A percentile compares a stretch with the other conserved stretches of the same genome.
phyloP scores from a whole-genome alignment of 2,888 invertebrate genomes.

The Oligia latruncula region DNA sequence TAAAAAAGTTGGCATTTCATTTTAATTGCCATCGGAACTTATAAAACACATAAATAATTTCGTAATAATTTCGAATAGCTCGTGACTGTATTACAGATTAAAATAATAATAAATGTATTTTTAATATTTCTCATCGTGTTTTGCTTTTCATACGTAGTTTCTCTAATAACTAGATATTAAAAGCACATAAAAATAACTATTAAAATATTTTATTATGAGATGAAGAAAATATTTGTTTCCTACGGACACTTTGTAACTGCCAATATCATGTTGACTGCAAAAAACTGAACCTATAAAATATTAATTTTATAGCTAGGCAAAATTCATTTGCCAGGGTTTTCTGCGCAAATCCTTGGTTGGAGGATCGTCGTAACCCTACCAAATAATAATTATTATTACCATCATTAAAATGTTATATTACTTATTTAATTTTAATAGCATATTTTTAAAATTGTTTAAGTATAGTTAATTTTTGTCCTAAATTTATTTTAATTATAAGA shows the following conservation, averaged over 20 bases:
- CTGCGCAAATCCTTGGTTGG: not conserved
- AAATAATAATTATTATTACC: too few relatives aligned
- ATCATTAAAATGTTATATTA: too few relatives aligned
- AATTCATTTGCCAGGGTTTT: not conserved
- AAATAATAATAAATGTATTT: slow-evolving; percentile 16
- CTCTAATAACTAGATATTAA: not conserved
- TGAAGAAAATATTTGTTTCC: not conserved
- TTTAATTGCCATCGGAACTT: slow-evolving; percentile 40
- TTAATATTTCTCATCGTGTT: slow-evolving; percentile 4
- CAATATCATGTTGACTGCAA: not conserved
- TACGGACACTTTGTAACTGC: not conserved
- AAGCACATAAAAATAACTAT: not conserved
- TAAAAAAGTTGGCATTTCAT: slow-evolving; percentile 42
- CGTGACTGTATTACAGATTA: slow-evolving; percentile 33
- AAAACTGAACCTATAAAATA: not conserved
- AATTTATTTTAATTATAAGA: too few relatives aligned
- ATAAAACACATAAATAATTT: slow-evolving; percentile 34
- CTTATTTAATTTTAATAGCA: too few relatives aligned
- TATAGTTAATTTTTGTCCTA: too few relatives aligned
- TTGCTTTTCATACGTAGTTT: not conserved
- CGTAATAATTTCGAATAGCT: slow-evolving; percentile 5
- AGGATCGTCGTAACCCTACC: not conserved
- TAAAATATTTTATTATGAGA: not conserved
- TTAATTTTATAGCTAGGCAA: not conserved
- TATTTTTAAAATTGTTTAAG: too few relatives aligned